Evolutionary conservation across 2,113 vertebrate genomes (phyloP), one percentile per base, ranked within the genome.

Genomic region (Gymnarchus niloticus): DNA sequence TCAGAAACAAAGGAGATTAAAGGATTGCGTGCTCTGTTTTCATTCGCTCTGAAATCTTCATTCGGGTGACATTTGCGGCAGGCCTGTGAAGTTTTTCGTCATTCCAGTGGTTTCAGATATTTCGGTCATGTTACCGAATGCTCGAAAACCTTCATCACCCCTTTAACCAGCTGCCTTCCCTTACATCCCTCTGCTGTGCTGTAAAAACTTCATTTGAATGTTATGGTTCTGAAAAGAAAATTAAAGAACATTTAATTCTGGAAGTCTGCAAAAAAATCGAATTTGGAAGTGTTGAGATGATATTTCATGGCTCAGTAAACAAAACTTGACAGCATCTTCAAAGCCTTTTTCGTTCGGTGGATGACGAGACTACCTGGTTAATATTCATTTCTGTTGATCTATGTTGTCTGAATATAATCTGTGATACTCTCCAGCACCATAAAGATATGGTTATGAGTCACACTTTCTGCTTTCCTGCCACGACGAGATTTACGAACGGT

Each of bases 31-130:
- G 44, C 84, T 23, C 21, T 85, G 61, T 77, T 85, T 52, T 82
- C 51, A 82, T 83, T 83, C 41, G 33, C 82, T 57, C 33, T 83
- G 54, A 83, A 57, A 46, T 83, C 82, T 57, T 59, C 80, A 82
- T 57, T 83, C 49, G 33, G 33, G 37, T 83, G 82, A 83, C 82
- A 83, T 83, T 83, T 54, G n/a, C 82, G 17, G 82, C 54, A 57
- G 82, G 82, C 41, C 56, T 44, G 56, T 57, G 33, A 83, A 83
- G 81, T 33, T 83, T 83, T 56, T 2, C 17, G 17, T 59, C 28
- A 37, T 51, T 59, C 76, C 23, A 9, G 37, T 37, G 44, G 5
- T 57, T 56, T 82, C 8, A 12, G 14, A 54, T 59, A 57, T 83
- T 83, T 83, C 8, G 33, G 54, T 83, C 14, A 54, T 57, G 54